Conservation (phyloP, 2,113 vertebrate species). For the Tachycineta bicolor region DNA sequence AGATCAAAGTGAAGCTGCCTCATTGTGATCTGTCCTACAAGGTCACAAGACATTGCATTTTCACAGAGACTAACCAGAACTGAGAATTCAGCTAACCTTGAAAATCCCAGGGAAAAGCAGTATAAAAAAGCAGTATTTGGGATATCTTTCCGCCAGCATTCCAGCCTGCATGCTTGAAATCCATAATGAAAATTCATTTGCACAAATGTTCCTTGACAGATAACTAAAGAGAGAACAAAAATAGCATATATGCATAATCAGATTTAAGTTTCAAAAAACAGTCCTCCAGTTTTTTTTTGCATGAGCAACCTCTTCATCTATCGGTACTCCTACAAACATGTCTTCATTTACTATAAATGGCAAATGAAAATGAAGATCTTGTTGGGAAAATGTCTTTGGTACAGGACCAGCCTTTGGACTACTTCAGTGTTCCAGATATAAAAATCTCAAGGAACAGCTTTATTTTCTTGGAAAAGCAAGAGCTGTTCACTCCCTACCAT, state of each 20-base stretch:
- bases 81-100: background rate
- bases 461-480: background rate
- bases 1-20: constrained; percentile 43
- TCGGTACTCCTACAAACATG: constrained; percentile 51
- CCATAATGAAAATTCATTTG: constrained; percentile 62
- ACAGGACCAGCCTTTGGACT: constrained; percentile 8
- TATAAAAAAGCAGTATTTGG: background rate
- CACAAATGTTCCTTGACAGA: constrained; percentile 64
- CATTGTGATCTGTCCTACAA: constrained; percentile 14
- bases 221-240: constrained; percentile 61
- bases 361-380: constrained; percentile 20
- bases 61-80: background rate
- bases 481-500: background rate
- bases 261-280: constrained; percentile 58
- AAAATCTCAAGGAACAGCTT: constrained; percentile 8
- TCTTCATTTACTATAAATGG: constrained; percentile 60
- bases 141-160: constrained; percentile 47
- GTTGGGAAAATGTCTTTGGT: constrained; percentile 22
- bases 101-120: background rate
- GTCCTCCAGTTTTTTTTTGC: constrained; percentile 28
- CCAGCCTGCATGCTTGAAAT: constrained; percentile 33
- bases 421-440: background rate
- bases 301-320: constrained; percentile 45
- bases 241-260: constrained; percentile 55
- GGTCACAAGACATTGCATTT: background rate